Evolutionary conservation across 2,797 vertebrate species (phyloP), one percentile per base, ranked within the genome.

Genomic region (Microctenopoma steveboyesi): DNA sequence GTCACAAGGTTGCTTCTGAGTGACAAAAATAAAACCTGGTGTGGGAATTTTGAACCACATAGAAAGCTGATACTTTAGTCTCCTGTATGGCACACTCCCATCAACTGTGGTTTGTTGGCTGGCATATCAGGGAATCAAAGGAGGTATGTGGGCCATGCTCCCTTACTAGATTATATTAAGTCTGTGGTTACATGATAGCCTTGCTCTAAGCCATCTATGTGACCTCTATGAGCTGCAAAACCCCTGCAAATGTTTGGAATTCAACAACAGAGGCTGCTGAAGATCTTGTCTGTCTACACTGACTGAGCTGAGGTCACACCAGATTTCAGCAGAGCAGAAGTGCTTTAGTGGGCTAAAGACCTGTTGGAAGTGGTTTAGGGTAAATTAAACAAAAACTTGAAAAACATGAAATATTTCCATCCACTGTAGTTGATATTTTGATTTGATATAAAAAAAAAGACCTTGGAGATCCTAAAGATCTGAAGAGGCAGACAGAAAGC

Each of bases 151-250:
- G 81, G 83, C 81, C 75, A 77, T 79, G 81, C 86, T 91, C 89
- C 78, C 70, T 25, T 70, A 63, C 72, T 71, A 86, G 87, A 91
- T 90, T 90, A 91, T 85, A 87, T 91, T 88, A 89, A 84, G 86
- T 86, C 83, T 78, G 88, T 72, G 83, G 91, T 90, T 82, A 88
- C 51, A 78, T 69, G 86, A 87, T 88, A 88, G 79, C 79, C 72
- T 68, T 50, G 75, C 88, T 82, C 72, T 85, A 91, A 91, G 86
- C 74, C 40, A 70, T 81, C 83, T 80, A 81, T 89, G 83, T 71
- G 85, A 87, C 82, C 79, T 74, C 56, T 22, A 69, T 77, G 81
- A 86, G 75, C 86, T 85, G 82, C 55, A 80, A 86, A 91, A 88
- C 84, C 87, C 78, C 71, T 7, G 64, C 68, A 88, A 84, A 92